These are phyloP conservation scores for Pangasius djambal DNA, from an alignment of 2,797 vertebrate species.

Conservation along the genomic window DNA sequence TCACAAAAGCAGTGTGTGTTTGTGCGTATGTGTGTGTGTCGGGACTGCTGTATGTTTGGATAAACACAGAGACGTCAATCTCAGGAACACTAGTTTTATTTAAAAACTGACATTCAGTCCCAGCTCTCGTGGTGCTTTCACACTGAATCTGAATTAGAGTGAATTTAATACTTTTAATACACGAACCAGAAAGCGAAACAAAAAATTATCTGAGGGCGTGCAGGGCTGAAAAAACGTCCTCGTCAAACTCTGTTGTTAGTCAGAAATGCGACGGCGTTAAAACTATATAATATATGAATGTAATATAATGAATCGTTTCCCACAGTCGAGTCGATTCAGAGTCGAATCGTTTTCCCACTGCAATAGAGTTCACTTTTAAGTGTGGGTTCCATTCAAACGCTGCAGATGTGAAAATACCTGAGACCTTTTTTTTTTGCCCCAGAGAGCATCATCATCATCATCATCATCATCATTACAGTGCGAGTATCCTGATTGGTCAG, in stretches of 20 bases:
- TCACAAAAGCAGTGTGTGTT: not conserved
- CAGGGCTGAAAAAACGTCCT: not conserved
- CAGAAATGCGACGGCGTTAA: not conserved
- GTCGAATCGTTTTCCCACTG: not conserved
- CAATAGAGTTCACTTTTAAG: not conserved
- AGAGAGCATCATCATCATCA: not conserved
- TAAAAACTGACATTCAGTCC: not conserved
- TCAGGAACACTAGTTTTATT: not conserved
- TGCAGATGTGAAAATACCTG: not conserved
- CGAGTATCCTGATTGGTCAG: constrained; percentile 4
- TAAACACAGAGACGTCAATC: not conserved
- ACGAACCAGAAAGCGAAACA: not conserved
- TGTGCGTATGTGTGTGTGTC: not conserved
- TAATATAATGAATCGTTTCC: not conserved
- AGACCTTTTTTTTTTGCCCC: not conserved
- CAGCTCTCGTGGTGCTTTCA: too few relatives aligned
- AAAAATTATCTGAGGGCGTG: not conserved
- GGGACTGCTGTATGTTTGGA: not conserved
- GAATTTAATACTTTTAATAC: not conserved
- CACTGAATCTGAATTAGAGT: not conserved
- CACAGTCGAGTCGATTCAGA: not conserved
- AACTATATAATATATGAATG: not conserved
- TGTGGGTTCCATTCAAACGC: not conserved
- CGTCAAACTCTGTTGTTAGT: too few relatives aligned
- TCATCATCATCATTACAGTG: not conserved